phyloP scores from a whole-genome alignment of 2,888 invertebrate genomes.

The Lordiphosa fenestrarum region DNA sequence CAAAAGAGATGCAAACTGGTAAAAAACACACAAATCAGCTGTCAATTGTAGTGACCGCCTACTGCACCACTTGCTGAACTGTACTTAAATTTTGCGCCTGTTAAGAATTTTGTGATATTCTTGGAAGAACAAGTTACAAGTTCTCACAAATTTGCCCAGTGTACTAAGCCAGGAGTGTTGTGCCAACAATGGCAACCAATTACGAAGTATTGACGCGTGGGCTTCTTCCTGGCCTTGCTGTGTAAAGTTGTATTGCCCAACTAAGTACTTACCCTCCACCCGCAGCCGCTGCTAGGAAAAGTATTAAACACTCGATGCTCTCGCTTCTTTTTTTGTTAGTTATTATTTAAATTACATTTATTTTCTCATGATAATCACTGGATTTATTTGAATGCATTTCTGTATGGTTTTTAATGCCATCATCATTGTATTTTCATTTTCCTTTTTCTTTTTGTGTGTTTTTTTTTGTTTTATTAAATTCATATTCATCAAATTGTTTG shows the following conservation, averaged over 20 bases:
- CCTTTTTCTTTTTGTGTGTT: constrained; percentile 19
- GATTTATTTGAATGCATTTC: constrained; percentile 39
- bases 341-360: constrained; percentile 74
- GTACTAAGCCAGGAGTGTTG: constrained; percentile 10
- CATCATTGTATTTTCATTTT: constrained; percentile 20
- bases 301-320: neutral
- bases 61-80: too few relatives aligned
- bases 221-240: too few relatives aligned
- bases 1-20: too few relatives aligned
- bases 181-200: constrained; percentile 66
- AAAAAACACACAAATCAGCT: too few relatives aligned
- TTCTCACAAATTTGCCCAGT: too few relatives aligned
- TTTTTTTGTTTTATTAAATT: constrained; percentile 67
- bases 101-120: too few relatives aligned
- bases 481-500: constrained; percentile 62
- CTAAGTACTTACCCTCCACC: neutral
- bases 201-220: constrained; percentile 33
- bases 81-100: too few relatives aligned
- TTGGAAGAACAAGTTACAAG: too few relatives aligned
- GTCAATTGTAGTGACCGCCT: too few relatives aligned
- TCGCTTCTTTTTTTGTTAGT: constrained; percentile 26
- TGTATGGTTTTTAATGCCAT: constrained; percentile 35
- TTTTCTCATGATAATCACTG: constrained; percentile 73
- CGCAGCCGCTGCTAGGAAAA: neutral
- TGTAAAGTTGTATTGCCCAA: constrained; percentile 13